A percentile compares a stretch with the other conserved stretches of the same genome.
phyloP scores from a whole-genome alignment of 2,113 vertebrate species.

The Meleagris gallopavo region DNA sequence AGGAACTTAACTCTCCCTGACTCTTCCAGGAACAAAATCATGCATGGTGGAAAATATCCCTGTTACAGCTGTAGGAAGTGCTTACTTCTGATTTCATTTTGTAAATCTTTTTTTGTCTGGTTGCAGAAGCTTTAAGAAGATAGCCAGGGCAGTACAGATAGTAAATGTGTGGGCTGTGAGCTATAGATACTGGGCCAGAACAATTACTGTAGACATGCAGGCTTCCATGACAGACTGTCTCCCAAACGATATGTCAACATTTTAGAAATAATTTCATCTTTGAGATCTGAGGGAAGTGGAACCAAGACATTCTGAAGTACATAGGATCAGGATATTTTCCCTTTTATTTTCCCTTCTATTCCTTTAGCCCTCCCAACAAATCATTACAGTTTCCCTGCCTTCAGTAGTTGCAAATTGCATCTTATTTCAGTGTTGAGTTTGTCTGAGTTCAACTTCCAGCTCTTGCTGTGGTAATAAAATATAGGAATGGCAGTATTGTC shows the following conservation, averaged over 20 bases:
- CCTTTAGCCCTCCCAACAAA: neutral
- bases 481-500: conserved; percentile 23
- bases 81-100: neutral
- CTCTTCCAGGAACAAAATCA: neutral
- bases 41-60: neutral
- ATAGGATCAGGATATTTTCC: neutral
- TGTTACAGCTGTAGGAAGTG: neutral
- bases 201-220: neutral
- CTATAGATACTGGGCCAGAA: neutral
- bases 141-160: neutral
- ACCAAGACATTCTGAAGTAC: neutral
- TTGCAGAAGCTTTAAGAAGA: neutral
- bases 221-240: neutral
- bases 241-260: neutral
- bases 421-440: conserved; percentile 50
- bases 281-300: neutral
- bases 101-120: neutral
- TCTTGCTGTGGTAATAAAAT: conserved; percentile 44
- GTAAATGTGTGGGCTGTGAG: neutral
- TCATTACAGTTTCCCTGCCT: neutral
- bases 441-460: conserved; percentile 24
- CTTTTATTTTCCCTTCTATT: neutral
- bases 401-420: conserved; percentile 1
- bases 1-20: neutral
- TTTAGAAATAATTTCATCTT: neutral